These are phyloP conservation scores for Oreochromis aureus DNA, from an alignment of 2,113 vertebrate species.

Conservation along the genomic window DNA sequence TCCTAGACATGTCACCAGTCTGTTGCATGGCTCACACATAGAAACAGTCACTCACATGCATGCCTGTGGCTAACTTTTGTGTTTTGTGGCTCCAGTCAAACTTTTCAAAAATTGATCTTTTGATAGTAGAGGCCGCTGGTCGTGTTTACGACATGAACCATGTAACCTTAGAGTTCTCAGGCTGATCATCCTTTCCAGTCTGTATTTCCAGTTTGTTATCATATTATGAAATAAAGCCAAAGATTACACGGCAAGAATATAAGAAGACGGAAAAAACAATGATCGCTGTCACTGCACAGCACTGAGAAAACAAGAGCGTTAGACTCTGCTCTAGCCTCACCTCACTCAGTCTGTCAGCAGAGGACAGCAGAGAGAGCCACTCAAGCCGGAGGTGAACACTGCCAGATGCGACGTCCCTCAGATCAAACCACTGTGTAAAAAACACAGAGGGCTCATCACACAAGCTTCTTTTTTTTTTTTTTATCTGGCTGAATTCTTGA, in stretches of 20 bases:
- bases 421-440: conserved; percentile 80
- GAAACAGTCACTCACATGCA: neutral
- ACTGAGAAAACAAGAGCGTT: neutral
- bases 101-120: neutral
- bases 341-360: conserved; percentile 81
- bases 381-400: conserved; percentile 84
- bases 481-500: neutral
- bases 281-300: neutral
- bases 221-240: neutral
- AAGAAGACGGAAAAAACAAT: neutral
- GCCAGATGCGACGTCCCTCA: conserved; percentile 78
- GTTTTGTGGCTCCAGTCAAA: neutral
- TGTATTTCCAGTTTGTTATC: neutral
- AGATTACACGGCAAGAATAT: neutral
- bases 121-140: accelerated
- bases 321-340: conserved; percentile 47
- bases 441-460: neutral
- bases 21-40: neutral
- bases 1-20: neutral
- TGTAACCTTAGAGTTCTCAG: neutral
- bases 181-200: neutral
- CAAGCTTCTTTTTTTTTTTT: neutral
- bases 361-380: conserved; percentile 83
- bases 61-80: neutral
- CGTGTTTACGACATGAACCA: neutral